Evolutionary conservation across 2,797 vertebrate species (phyloP), one percentile per base, ranked within the genome.

Genomic region (Gobionotothen gibberifrons): DNA sequence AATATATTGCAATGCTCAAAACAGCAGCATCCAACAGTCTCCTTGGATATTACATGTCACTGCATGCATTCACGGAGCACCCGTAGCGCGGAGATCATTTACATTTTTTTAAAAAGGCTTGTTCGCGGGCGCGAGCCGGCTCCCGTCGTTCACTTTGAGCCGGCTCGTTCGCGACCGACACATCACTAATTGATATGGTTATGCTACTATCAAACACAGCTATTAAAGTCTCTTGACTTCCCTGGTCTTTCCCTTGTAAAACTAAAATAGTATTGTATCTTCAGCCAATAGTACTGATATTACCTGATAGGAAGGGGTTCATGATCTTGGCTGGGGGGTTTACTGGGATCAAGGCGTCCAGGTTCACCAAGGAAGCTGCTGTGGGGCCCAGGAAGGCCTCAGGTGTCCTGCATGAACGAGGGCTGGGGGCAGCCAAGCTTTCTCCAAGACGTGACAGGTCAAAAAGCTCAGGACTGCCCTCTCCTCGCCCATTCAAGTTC

Each of bases 381-480:
- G 94, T 93, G 1, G 97, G 96, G 44, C 93, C 97, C 40, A 99
- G 93, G 91, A 99, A 99, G 4, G 96, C 87, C 87, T 99, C 96
- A 0, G 97, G 97, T 48, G 96, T 97, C 56, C 87, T 90, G 85
- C 94, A 94, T 56, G 88, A 85, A 54, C 93, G 94, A 63, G 91
- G 77, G 54, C 88, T 75, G 0, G 93, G 71, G 29, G 93, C 95
- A 0, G 85, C 85, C 59, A 98, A 91, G 48, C 92, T 94, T 21
- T 97, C 95, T 14, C 93, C 93, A 9, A 98, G 90, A 42, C 69
- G 68, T 0, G 93, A 72, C 69, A 99, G 80, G 82, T 97, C 96
- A 9, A 97, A 96, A 47, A 90, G 67, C 53, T 96, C 96, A 15
- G 93, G 91, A 56, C 94, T 96, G 79, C 88, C 93, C 0, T 83